Conservation (phyloP, 2,113 vertebrate species). For the Plecturocebus donacophilus region DNA sequence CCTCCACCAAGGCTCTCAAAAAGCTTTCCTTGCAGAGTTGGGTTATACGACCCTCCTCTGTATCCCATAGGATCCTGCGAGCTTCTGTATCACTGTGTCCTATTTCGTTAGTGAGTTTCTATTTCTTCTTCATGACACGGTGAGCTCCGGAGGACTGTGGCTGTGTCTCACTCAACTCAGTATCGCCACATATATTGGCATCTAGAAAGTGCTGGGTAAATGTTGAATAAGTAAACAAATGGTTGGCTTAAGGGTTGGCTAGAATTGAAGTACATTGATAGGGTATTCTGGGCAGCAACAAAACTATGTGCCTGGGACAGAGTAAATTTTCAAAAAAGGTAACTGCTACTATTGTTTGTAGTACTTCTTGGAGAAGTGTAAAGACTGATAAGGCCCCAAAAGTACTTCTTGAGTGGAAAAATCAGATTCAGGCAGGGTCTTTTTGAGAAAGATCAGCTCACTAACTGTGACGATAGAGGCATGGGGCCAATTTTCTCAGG, state of each 20-base stretch:
- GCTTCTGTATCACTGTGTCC: accelerated
- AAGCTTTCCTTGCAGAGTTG: background rate
- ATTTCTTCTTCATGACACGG: background rate
- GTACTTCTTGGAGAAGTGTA: background rate
- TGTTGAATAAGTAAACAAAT: too few species aligned
- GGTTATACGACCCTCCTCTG: background rate
- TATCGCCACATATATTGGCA: too few species aligned
- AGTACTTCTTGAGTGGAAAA: background rate
- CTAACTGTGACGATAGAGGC: background rate
- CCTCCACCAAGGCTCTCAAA: background rate
- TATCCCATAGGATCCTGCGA: too few species aligned
- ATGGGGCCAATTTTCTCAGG: background rate
- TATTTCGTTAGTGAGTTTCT: background rate
- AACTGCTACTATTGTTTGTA: background rate
- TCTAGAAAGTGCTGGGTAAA: background rate
- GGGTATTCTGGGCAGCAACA: background rate
- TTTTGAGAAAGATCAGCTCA: background rate
- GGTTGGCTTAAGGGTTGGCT: background rate
- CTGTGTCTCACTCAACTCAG: background rate
- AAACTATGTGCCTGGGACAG: background rate
- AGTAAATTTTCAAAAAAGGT: background rate
- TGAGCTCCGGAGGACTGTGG: background rate
- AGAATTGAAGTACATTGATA: background rate
- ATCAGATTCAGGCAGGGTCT: background rate
- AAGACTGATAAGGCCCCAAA: background rate